Percentiles rank a stretch among this genome's conserved stretches.
Evolutionary conservation across 2,888 invertebrate species (phyloP).

Genomic region (Lymantria dispar): DNA sequence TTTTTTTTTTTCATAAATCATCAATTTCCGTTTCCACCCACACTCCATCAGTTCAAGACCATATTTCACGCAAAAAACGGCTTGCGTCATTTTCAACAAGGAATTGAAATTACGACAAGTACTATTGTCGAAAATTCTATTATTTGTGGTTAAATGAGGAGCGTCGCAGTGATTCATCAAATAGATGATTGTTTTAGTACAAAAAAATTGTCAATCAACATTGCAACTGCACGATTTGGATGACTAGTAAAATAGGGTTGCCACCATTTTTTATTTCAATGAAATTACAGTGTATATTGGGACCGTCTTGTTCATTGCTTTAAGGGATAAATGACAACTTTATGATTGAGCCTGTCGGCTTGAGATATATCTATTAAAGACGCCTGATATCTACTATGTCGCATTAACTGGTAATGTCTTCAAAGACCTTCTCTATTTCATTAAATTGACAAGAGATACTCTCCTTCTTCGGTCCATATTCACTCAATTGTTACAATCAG

Average conservation of each 20-base stretch:
- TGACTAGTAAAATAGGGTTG: conserved; percentile 9
- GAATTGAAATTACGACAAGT: conserved; percentile 15
- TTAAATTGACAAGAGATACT: too few relatives aligned
- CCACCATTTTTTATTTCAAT: not conserved
- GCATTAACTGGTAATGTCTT: too few relatives aligned
- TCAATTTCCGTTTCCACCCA: conserved; percentile 8
- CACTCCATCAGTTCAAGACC: conserved; percentile 3
- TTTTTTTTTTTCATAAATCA: conserved; percentile 3
- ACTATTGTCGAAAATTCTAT: conserved; percentile 11
- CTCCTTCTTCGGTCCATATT: too few relatives aligned
- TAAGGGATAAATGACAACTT: too few relatives aligned
- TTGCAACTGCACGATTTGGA: conserved; percentile 23
- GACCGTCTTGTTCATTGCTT: too few relatives aligned
- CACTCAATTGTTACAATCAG: too few relatives aligned
- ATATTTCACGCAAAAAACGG: conserved; percentile 2
- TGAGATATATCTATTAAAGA: too few relatives aligned
- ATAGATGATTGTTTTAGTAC: conserved; percentile 24
- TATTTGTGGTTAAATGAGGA: conserved; percentile 9
- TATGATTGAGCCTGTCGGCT: too few relatives aligned
- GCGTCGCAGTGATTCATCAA: conserved; percentile 27
- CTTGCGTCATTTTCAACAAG: conserved; percentile 5
- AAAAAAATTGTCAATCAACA: conserved; percentile 28
- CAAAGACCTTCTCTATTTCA: too few relatives aligned
- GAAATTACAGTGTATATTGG: too few relatives aligned
- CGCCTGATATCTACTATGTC: too few relatives aligned